A percentile compares a stretch with the other conserved stretches of the same genome.
phyloP scores from a whole-genome alignment of 2,113 vertebrate species.

The Malaclemys terrapin region DNA sequence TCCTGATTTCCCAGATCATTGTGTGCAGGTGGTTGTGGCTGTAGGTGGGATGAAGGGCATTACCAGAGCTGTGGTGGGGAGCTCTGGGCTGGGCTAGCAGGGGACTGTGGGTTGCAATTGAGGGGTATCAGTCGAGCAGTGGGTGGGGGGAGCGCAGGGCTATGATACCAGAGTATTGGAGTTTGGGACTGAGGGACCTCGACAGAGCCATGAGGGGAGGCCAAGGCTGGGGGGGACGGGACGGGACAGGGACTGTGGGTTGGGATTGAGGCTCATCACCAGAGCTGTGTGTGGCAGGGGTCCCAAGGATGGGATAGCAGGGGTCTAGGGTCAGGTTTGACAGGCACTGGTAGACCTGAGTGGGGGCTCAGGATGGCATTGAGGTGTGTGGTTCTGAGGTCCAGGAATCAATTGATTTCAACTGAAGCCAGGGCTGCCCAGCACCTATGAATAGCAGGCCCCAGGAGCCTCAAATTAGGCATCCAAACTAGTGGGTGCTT shows the following conservation, averaged over 20 bases:
- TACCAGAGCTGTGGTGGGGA: background rate
- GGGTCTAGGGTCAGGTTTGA: rapidly evolving
- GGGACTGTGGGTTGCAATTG: background rate
- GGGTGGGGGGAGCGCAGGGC: background rate
- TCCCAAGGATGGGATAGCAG: background rate
- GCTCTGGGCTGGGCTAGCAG: background rate
- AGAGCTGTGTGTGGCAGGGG: background rate
- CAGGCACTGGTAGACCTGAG: background rate
- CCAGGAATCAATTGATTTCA: background rate
- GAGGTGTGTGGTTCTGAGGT: background rate
- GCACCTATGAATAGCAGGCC: background rate
- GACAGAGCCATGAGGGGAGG: background rate
- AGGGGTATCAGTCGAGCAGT: background rate
- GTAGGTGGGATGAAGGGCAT: background rate
- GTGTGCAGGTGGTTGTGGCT: background rate
- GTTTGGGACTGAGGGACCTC: background rate
- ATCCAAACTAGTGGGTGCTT: background rate
- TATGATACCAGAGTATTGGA: background rate
- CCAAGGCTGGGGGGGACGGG: background rate
- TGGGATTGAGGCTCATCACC: background rate
- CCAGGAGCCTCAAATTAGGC: background rate
- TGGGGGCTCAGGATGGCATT: background rate
- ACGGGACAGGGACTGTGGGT: background rate
- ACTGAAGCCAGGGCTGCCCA: background rate
- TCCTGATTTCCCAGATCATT: background rate